Evolutionary conservation across 2,113 vertebrate species (phyloP).

Genomic region (Bostrychus sinensis): DNA sequence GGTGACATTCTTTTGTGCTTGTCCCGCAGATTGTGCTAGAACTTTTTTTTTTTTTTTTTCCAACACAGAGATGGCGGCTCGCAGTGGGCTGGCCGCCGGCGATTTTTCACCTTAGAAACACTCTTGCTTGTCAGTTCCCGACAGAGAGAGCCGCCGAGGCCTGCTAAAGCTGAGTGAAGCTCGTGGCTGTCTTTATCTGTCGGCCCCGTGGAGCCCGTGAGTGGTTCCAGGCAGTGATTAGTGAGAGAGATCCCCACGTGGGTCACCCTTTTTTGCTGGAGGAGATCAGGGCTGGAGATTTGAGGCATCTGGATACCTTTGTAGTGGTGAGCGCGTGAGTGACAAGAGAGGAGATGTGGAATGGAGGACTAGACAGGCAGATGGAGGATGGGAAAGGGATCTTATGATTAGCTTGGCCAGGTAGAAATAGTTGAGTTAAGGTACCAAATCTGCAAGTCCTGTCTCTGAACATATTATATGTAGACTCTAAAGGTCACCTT

Average conservation of each 20-base stretch:
- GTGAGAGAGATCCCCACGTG: conserved; percentile 63
- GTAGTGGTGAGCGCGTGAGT: conserved; percentile 66
- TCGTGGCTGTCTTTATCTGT: conserved; percentile 73
- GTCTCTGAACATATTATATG: no score
- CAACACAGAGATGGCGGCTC: conserved; percentile 44
- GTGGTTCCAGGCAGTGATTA: conserved; percentile 77
- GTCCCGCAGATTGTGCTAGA: conserved; percentile 40
- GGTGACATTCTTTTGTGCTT: conserved; percentile 65
- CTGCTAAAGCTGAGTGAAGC: conserved; percentile 73
- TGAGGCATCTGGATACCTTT: conserved; percentile 69
- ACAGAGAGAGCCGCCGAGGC: conserved; percentile 62
- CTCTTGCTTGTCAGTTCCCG: conserved; percentile 65
- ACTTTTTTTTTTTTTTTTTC: conserved; percentile 35
- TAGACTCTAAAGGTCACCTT: no score
- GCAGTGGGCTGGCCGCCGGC: conserved; percentile 59
- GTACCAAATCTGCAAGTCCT: no score
- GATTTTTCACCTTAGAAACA: conserved; percentile 66
- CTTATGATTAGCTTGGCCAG: background rate
- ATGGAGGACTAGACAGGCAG: conserved; percentile 41
- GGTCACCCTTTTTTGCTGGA: conserved; percentile 64
- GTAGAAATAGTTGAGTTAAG: background rate
- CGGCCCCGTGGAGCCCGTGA: conserved; percentile 64
- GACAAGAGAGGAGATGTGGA: conserved; percentile 56
- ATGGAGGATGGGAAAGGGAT: conserved; percentile 36
- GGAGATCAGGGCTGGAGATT: conserved; percentile 74